Percentiles rank a stretch among this genome's conserved stretches.
phyloP scores from a whole-genome alignment of 1,140 invertebrate genomes.

The Sinonovacula constricta region DNA sequence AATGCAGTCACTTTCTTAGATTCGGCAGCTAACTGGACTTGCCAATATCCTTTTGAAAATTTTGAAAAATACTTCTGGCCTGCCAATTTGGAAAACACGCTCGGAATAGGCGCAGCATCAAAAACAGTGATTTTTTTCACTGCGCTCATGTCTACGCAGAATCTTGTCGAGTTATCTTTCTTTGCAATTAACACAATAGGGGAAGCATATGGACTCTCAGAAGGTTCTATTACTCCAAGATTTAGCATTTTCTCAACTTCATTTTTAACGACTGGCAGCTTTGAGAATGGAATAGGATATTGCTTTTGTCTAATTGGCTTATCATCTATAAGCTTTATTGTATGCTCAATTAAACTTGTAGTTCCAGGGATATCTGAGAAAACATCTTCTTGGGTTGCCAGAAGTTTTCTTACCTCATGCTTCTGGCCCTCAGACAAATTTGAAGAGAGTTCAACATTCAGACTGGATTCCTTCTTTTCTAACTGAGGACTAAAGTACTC shows the following conservation, averaged over 20 bases:
- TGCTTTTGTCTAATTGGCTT: not conserved
- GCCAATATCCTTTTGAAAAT: constrained; percentile 53
- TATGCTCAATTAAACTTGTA: constrained; percentile 41
- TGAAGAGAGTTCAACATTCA: constrained; percentile 27
- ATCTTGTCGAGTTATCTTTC: constrained; percentile 75
- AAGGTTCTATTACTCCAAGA: not conserved
- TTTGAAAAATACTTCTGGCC: constrained; percentile 20
- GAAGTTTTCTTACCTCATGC: constrained; percentile 2
- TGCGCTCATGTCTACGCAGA: constrained; percentile 80
- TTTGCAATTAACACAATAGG: constrained; percentile 76
- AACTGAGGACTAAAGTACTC: not conserved
- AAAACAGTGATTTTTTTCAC: constrained; percentile 59
- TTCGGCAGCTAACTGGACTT: constrained; percentile 5
- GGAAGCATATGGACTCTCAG: not conserved
- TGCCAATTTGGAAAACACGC: constrained; percentile 35
- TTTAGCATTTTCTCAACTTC: constrained; percentile 41
- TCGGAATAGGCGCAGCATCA: constrained; percentile 45
- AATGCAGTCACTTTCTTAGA: constrained; percentile 44
- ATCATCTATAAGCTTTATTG: constrained; percentile 28
- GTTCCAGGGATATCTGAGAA: constrained; percentile 42
- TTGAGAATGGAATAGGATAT: not conserved
- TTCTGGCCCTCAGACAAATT: constrained; percentile 29
- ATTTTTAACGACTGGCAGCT: not conserved
- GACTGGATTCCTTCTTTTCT: constrained; percentile 19
- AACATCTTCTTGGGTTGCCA: constrained; percentile 37